Base-by-base conservation (phyloP, 2,888 invertebrate species). In the Hesperia comma region DNA sequence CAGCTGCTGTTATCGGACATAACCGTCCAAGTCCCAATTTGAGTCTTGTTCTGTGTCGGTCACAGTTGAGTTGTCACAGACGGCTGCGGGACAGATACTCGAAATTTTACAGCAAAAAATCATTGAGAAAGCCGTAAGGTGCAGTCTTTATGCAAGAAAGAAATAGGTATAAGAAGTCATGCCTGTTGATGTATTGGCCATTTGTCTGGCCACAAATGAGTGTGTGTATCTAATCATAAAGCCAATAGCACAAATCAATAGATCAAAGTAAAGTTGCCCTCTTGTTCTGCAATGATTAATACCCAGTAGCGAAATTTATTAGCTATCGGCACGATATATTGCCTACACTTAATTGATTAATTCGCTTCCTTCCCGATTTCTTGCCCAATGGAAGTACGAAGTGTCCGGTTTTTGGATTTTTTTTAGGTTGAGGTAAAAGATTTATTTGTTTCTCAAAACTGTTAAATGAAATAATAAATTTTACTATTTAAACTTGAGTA, bases 291-390 rank as follows among this genome's bases (percentile, higher is more conserved):
- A 64, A 58, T 64, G 64, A 64, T 64, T 64, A 53, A 64, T 64
- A 58, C 41, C 41, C 53, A 53, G 53, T 43, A 64, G 19, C 64
- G 43, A 58, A 64, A 64, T 60, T 66, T 66, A 66, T 66, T 66
- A 60, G 64, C 64, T 66, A 53, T 53, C 64, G 58, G 58, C n/a
- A 60, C 58, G 53, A 66, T 66, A 60, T 66, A 66, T 66, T 66
- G 58, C 58, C 51, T 54, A 66, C 64, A 58, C 64, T 66, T 66
- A 66, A 66, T 66, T 66, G 64, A 60, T 66, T 64, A 64, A 64
- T 64, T 57, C 58, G 43, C 49, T 64, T 66, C 43, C 43, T 66
- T 60, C 55, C 43, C 64, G 53, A 58, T 64, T 53, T 64, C 57
- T 64, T 64, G 37, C 49, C 37, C 57, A 21, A 49, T 32, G 10